Percentiles rank a stretch among this genome's conserved stretches.
These are phyloP conservation scores for Sarcophilus harrisii DNA, from an alignment of 2,797 vertebrate genomes.

Conservation along the genomic window DNA sequence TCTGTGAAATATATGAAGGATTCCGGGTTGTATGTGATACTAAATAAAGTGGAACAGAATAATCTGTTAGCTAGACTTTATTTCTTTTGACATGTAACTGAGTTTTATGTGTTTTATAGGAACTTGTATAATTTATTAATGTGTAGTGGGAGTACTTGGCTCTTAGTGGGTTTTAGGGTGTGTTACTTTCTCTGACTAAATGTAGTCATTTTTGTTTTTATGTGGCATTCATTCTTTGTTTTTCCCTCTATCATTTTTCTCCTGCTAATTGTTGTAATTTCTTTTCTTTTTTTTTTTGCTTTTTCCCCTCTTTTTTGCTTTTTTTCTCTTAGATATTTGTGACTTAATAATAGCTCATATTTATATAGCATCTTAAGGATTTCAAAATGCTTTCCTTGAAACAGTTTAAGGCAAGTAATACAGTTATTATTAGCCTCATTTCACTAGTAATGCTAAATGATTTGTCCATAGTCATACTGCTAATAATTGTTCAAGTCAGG, in stretches of 20 bases:
- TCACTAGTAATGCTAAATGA: background rate
- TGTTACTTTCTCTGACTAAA: background rate
- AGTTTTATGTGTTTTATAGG: conserved; percentile 37
- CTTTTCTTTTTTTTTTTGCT: background rate
- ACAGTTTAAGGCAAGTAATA: background rate
- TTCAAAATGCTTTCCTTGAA: background rate
- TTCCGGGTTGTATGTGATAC: background rate
- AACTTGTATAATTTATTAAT: conserved; percentile 47
- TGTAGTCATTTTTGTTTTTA: background rate
- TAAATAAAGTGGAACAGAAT: background rate
- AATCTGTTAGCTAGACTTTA: conserved; percentile 5
- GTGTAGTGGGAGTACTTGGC: background rate
- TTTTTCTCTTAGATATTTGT: background rate
- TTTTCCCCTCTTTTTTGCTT: background rate
- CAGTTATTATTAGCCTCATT: background rate
- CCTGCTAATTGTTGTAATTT: background rate
- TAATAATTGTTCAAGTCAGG: background rate
- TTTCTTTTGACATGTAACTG: conserved; percentile 18
- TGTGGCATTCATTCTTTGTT: background rate
- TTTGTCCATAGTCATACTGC: background rate
- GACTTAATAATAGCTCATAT: background rate
- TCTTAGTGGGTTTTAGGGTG: background rate
- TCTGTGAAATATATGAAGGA: conserved; percentile 10
- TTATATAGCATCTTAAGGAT: background rate
- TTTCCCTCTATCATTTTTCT: background rate